Evolutionary conservation across 1,140 invertebrate genomes (phyloP), one percentile per base, ranked within the genome.

Genomic region (Mya arenaria): DNA sequence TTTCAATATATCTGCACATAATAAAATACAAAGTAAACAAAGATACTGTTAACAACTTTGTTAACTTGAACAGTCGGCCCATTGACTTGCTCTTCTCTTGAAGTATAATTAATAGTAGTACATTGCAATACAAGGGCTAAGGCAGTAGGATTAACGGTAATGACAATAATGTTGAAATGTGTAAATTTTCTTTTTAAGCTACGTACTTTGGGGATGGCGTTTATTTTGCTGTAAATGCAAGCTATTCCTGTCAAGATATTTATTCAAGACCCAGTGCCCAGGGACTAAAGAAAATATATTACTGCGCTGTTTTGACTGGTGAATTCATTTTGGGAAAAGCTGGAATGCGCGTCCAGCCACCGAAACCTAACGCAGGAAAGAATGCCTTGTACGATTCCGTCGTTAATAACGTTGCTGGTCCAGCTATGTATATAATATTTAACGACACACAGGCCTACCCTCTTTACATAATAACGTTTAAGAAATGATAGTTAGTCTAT

Each of bases 341-440:
- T 0, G 52, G 44, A 34, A 75, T 82, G 68, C 68, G 75, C 0
- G 82, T 77, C 19, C 83, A 85, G 23, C 85, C 86, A 25, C 28
- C n/a, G 41, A 83, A 80, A 8, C 5, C 32, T 10, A 0, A 62
- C 44, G 56, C 36, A 6, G 44, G 55, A 0, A 13, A 5, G n/a
- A 17, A 60, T 62, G 48, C 34, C 15, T 44, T 75, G 1, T 89
- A 84, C 71, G 81, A 89, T 63, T 88, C 83, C 13, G 82, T 85
- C 0, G 85, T 85, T 8, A 75, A 89, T 52, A 77, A 86, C 39
- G 8, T 62, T 3, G 28, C 48, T 5, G 60, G 34, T 52, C 86
- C 88, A 19, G 15, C 0, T 5, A 85, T 87, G 19, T 89, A 74
- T 52, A 82, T 88, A 0, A 84, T 85, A 30, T 88, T 87, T 52